Conservation (phyloP, 1,140 invertebrate genomes). For the Papilio aristodemus region DNA sequence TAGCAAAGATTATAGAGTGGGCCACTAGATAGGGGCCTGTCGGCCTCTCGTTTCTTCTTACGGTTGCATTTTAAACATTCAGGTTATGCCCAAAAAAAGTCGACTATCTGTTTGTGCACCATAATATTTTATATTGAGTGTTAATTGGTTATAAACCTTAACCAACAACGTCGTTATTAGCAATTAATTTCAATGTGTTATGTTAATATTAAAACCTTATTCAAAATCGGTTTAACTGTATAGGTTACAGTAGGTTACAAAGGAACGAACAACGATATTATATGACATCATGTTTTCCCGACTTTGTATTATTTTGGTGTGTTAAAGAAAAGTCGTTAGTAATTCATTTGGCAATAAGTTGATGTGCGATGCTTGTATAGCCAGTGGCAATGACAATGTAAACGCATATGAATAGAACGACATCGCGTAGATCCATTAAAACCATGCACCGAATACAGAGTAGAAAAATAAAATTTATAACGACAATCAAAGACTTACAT, state of each 20-base stretch:
- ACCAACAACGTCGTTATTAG: no score
- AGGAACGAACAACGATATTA: no score
- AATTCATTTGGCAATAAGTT: conserved; percentile 4
- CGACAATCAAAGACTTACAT: conserved; percentile 14
- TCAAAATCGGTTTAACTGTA: background rate
- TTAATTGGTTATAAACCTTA: background rate
- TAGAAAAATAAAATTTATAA: conserved; percentile 14
- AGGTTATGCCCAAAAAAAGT: conserved; percentile 10
- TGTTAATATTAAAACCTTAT: background rate
- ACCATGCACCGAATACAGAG: conserved; percentile 34
- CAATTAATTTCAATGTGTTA: background rate
- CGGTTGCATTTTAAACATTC: conserved; percentile 18
- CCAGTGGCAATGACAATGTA: conserved; percentile 23
- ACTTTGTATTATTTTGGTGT: no score
- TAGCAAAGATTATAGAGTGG: conserved; percentile 24
- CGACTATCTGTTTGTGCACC: background rate
- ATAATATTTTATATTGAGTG: background rate
- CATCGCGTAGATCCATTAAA: conserved; percentile 30
- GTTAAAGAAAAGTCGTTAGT: background rate
- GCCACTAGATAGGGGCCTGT: conserved; percentile 12
- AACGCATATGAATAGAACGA: conserved; percentile 33
- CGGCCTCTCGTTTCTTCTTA: background rate
- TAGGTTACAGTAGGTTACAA: no score
- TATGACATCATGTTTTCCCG: no score
- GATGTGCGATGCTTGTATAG: background rate